phyloP scores from a whole-genome alignment of 2,888 invertebrate genomes.

The Cremastinae sp. region DNA sequence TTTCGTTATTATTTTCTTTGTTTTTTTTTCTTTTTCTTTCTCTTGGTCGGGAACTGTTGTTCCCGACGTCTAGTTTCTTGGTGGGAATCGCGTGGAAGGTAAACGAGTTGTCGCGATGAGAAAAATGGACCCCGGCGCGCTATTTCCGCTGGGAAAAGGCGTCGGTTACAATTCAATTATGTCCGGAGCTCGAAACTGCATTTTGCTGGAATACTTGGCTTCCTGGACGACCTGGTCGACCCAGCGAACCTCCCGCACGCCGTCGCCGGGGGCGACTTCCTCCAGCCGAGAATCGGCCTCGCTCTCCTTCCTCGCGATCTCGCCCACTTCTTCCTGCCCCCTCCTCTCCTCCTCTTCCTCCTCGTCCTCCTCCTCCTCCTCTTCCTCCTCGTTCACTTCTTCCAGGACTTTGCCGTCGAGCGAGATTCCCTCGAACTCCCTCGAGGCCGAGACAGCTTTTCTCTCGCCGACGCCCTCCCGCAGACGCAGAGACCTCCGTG shows the following conservation, averaged over 20 bases:
- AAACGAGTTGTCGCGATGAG: conserved; percentile 8
- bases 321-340: conserved; percentile 44
- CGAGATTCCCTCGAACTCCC: conserved; percentile 64
- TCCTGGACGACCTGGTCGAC: conserved; percentile 69
- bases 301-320: conserved; percentile 40
- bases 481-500: conserved; percentile 74
- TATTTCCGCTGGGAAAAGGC: conserved; percentile 33
- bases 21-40: background rate
- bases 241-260: conserved; percentile 49
- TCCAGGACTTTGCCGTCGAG: conserved; percentile 70
- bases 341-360: conserved; percentile 48
- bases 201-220: conserved; percentile 72
- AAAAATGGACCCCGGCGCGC: conserved; percentile 17
- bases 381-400: conserved; percentile 72
- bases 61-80: background rate
- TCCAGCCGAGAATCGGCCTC: conserved; percentile 49
- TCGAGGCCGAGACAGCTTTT: conserved; percentile 36
- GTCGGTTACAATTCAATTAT: conserved; percentile 73
- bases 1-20: too few relatives aligned
- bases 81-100: background rate
- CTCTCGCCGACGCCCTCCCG: conserved; percentile 69
- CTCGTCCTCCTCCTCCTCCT: conserved; percentile 61
- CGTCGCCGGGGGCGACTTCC: conserved; percentile 10
- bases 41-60: background rate
- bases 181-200: conserved; percentile 74